Base-by-base conservation (phyloP, 2,888 invertebrate genomes). In the Hydrotaea cyrtoneurina region DNA sequence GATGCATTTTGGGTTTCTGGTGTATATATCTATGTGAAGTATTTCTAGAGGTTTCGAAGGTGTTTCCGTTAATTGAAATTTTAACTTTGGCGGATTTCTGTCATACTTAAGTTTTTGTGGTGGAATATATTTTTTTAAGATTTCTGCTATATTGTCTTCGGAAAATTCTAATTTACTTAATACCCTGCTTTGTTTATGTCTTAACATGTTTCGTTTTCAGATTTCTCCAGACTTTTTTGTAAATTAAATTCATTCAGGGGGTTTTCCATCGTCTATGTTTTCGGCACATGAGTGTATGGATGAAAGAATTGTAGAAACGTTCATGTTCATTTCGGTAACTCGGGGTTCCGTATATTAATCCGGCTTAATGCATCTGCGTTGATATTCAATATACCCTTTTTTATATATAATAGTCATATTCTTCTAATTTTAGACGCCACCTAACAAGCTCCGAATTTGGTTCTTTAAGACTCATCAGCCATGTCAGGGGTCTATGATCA, bases 241-340 rank as follows among this genome's bases (percentile, higher is more conserved):
- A 86, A 43, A 39, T 78, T 86, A 23, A 86, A 86, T 64, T 86
- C 83, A 55, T 87, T 86, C 26, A 87, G 39, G 0, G 87, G 79
- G 77, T 82, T 82, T 87, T 0, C 83, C 83, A 31, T 87, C 82
- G 21, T 83, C 43, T 21, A 85, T 15, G 46, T 69, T 71, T 76
- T 74, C 77, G 0, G 90, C 76, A 3, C 39, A 19, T 7, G 62
- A 62, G 5, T 78, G 76, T 36, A 76, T 53, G n/a, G n/a, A n/a
- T n/a, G n/a, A n/a, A n/a, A n/a, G n/a, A n/a, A n/a, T n/a, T 1
- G 64, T 76, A n/a, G 31, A 62, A 31, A 7, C 50, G 21, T 75
- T 46, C 46, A 50, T 17, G 31, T 75, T 64, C n/a, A 50, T 50
- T 2, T 75, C 62, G 1, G 57, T 4, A 43, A 0, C 0, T 62